A percentile compares a stretch with the other conserved stretches of the same genome.
Evolutionary conservation across 1,140 invertebrate genomes (phyloP).

Genomic region (Saxidomus purpurata): DNA sequence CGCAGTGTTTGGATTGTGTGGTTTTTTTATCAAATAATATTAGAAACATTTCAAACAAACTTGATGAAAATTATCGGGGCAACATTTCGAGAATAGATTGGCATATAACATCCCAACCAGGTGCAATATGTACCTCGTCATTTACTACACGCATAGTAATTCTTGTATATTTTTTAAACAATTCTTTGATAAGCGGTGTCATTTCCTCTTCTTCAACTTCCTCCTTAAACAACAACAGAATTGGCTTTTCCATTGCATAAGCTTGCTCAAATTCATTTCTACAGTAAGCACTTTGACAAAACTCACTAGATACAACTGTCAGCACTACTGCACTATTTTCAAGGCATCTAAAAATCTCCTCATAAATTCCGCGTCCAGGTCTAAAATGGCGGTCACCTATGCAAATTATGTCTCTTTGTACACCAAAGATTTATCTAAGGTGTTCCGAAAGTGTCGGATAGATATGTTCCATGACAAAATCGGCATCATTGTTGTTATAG

Average conservation of each 20-base stretch:
- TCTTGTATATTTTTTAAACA: no score
- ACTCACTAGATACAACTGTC: conserved; percentile 1
- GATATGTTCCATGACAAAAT: conserved; percentile 9
- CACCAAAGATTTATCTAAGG: background rate
- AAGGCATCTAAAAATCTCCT: background rate
- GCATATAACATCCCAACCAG: background rate
- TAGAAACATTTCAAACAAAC: no score
- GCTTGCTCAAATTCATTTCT: background rate
- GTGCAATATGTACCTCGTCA: background rate
- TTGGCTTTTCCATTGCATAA: background rate
- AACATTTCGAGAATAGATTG: background rate
- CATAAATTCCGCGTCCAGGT: background rate
- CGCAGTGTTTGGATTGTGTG: no score
- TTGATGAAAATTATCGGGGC: no score
- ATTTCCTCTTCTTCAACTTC: background rate
- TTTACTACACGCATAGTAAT: no score
- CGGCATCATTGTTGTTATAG: background rate
- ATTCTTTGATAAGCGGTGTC: background rate
- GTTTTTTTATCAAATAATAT: no score
- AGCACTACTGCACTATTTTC: background rate
- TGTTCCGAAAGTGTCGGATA: background rate
- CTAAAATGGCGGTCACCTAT: background rate
- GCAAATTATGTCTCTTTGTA: background rate
- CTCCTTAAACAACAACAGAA: background rate
- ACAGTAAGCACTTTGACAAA: background rate